Evolutionary conservation across 2,888 invertebrate species (phyloP).

Genomic region (Synanthedon myopaeformis): DNA sequence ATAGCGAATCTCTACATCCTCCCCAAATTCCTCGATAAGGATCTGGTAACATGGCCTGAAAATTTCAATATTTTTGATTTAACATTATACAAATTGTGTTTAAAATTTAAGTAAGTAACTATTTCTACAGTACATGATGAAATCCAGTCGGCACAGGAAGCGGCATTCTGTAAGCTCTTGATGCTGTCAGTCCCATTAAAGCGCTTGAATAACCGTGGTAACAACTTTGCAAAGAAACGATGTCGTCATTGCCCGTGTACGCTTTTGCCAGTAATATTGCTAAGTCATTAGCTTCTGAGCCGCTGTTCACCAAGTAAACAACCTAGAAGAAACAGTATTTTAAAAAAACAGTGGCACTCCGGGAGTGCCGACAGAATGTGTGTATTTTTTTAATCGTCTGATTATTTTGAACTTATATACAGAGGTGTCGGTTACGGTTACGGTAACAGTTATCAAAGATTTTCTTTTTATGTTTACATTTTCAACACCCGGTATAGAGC

Average conservation of each 20-base stretch:
- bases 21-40: constrained; percentile 93
- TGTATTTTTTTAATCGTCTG: too few relatives aligned
- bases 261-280: constrained; percentile 89
- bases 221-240: constrained; percentile 87
- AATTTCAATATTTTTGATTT: neutral
- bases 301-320: constrained; percentile 95
- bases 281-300: constrained; percentile 97
- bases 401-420: too few relatives aligned
- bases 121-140: constrained; percentile 74
- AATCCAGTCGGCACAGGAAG: constrained; percentile 79
- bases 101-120: neutral
- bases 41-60: constrained; percentile 89
- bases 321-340: constrained; percentile 63
- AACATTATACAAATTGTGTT: neutral
- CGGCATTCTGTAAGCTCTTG: constrained; percentile 83
- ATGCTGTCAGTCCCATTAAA: constrained; percentile 84
- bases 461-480: too few relatives aligned
- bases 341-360: too few relatives aligned
- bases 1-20: constrained; percentile 92
- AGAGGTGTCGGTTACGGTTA: too few relatives aligned
- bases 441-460: too few relatives aligned
- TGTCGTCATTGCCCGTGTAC: constrained; percentile 86
- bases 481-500: too few relatives aligned
- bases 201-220: constrained; percentile 94
- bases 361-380: too few relatives aligned